Evolutionary conservation across 2,888 invertebrate genomes (phyloP).

Genomic region (Plagodis dolabraria): DNA sequence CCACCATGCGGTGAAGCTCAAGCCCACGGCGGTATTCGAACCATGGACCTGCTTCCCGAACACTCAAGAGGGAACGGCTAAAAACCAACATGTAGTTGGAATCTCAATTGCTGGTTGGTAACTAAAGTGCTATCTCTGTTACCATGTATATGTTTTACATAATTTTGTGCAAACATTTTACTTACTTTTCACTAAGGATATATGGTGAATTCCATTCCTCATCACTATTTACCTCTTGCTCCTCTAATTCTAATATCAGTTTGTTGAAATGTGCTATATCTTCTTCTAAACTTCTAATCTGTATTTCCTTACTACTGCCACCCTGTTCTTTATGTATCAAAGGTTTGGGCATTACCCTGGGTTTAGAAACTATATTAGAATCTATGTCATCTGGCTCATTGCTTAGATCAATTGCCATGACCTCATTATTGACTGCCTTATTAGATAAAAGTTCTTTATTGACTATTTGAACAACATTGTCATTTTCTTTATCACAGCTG

Average conservation of each 20-base stretch:
- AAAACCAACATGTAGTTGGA: too few relatives aligned
- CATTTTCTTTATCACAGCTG: conserved; percentile 20
- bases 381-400: conserved; percentile 4
- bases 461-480: not conserved
- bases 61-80: too few relatives aligned
- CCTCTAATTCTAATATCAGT: conserved; percentile 14
- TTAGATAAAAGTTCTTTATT: not conserved
- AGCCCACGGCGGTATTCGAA: too few relatives aligned
- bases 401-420: not conserved
- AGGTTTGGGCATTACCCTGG: not conserved
- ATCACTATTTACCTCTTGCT: conserved; percentile 20
- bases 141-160: too few relatives aligned
- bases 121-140: too few relatives aligned
- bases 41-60: too few relatives aligned
- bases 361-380: not conserved
- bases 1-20: too few relatives aligned
- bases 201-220: conserved; percentile 15
- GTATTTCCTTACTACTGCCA: not conserved
- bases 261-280: conserved; percentile 3
- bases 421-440: not conserved
- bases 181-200: conserved; percentile 25
- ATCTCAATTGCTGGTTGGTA: too few relatives aligned
- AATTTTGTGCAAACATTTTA: not conserved
- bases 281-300: conserved; percentile 9
- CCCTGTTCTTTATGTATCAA: not conserved